Evolutionary conservation across 2,113 vertebrate genomes (phyloP), one percentile per base, ranked within the genome.

Genomic region (Lophotis ruficrista): DNA sequence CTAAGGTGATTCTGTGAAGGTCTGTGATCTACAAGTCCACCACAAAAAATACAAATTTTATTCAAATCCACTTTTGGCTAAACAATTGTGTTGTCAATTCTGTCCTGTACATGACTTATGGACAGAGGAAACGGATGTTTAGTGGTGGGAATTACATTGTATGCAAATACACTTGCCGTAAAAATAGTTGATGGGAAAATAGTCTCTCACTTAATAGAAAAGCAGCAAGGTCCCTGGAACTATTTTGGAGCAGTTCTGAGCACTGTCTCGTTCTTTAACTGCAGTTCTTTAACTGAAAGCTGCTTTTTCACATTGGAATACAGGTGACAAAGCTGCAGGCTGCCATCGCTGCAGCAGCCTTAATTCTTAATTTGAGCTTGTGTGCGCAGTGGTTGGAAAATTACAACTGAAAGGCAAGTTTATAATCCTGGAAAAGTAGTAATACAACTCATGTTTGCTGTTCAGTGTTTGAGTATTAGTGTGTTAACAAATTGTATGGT

Each of bases 171-270:
- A 20, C 47, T 70, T 23, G 20, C 93, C n/a, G 5, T 76, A 93
- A 96, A 96, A 96, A 96, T 87, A 96, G 96, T 71, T 18, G 86
- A 70, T 91, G 95, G 87, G 92, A 97, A 87, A 81, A 78, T 76
- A 83, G 6, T 97, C 81, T 92, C 65, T 43, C 70, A 61, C 47
- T 77, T 65, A 20, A 87, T 64, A 90, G 93, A 91, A 93, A 94
- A 95, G 73, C 58, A 78, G 72, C 72, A 30, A 90, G 90, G 94
- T 96, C 92, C 73, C 83, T 50, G 57, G 47, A 92, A 89, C 84
- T 95, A n/a, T 84, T 97, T 89, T 79, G 86, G 90, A 93, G 89
- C 68, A 31, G 24, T 69, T 85, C 53, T 93, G 85, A 90, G 77
- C 68, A 15, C 73, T 23, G 41, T 61, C 66, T 48, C 5, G 6